These are phyloP conservation scores for Melopsittacus undulatus DNA, from an alignment of 2,797 vertebrate species.

Conservation along the genomic window DNA sequence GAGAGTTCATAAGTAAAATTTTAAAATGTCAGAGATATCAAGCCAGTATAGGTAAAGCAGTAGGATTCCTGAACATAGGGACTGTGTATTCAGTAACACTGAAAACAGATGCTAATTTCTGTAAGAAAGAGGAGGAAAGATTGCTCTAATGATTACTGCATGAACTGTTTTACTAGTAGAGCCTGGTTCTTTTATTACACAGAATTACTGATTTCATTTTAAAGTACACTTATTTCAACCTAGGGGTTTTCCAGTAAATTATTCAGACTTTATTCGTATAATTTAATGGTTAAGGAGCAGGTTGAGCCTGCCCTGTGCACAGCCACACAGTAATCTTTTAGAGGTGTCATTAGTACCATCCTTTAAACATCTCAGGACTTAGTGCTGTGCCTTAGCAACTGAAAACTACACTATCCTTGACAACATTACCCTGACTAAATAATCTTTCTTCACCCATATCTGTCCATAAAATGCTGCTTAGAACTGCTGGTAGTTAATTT, in stretches of 20 bases:
- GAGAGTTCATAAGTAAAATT: neutral
- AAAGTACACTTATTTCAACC: neutral
- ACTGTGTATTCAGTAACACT: neutral
- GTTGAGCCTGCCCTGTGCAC: neutral
- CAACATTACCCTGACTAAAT: neutral
- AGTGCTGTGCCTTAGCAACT: neutral
- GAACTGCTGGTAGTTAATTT: neutral
- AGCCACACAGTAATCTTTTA: neutral
- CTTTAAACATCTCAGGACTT: neutral
- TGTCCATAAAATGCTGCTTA: neutral
- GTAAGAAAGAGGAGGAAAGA: neutral
- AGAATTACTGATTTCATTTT: neutral
- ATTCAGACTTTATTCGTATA: neutral
- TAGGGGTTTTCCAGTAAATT: neutral
- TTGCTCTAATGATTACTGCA: neutral
- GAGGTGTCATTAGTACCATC: neutral
- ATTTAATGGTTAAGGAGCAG: neutral
- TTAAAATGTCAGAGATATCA: neutral
- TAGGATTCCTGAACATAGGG: neutral
- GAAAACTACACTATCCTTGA: neutral
- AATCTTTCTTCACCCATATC: neutral
- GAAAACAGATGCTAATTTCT: neutral
- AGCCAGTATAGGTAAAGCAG: neutral
- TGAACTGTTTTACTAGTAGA: neutral
- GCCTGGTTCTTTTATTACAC: neutral